Evolutionary conservation across 2,888 invertebrate species (phyloP), one percentile per base, ranked within the genome.

Genomic region (Dusona sp.): DNA sequence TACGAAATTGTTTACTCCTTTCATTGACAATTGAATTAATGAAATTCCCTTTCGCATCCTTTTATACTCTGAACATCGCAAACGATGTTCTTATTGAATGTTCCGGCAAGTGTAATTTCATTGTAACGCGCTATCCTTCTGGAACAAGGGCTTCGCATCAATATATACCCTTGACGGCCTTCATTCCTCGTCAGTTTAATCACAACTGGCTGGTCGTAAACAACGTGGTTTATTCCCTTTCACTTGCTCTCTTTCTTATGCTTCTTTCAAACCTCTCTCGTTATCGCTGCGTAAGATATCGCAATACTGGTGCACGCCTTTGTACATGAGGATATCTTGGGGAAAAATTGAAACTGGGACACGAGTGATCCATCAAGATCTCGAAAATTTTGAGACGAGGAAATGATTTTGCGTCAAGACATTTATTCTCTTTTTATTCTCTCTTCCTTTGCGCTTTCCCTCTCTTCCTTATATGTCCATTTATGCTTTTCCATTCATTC

Each of bases 281-380:
- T 9, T 42, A 61, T 79, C 78, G 54, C 16, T 25, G n/a, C 13
- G 64, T 16, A 51, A 72, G 42, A 38, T 51, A 83, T 78, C 36
- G 73, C 65, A n/a, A 78, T 73, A 38, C 38, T 67, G n/a, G n/a
- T n/a, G n/a, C 3, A n/a, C 29, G 25, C 16, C 45, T 70, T 48
- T 70, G 29, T 29, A 29, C 48, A 48, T 4, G 29, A 48, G 42
- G 54, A 73, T n/a, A n/a, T 64, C 78, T 65, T 25, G 67, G 29
- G 67, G 79, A 79, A 79, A 84, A 79, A 84, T 84, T 84, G 83
- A 74, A 84, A 84, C 74, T 67, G 83, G 64, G 64, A 77, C 25
- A 67, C 36, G 29, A 70, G 48, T 48, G 48, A 70, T 48, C 8
- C 25, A n/a, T 33, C 16, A 42, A 25, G 42, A 25, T 38, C 7